Evolutionary conservation across 2,113 vertebrate genomes (phyloP).

Genomic region (Upupa epops): DNA sequence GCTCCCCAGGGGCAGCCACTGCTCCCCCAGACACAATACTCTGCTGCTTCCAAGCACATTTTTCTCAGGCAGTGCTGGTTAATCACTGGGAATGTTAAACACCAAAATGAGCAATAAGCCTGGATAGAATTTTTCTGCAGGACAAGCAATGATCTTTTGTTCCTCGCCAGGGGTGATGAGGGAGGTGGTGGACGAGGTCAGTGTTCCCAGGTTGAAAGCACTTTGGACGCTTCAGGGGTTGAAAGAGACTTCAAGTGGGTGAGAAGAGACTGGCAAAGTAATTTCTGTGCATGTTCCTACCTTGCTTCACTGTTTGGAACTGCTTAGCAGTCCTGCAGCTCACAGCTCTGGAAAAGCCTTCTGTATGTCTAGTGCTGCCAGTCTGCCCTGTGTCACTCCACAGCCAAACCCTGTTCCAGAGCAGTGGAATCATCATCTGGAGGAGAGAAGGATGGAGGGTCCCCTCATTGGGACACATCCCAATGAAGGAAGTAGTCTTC

Average conservation of each 20-base stretch:
- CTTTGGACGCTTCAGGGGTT: not conserved
- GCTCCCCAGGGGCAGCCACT: constrained; percentile 1
- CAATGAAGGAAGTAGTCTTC: not conserved
- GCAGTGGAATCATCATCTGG: not conserved
- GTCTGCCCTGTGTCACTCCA: not conserved
- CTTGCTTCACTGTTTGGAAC: not conserved
- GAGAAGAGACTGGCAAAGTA: not conserved
- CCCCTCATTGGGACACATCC: not conserved
- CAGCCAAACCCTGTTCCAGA: not conserved
- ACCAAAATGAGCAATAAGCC: constrained; percentile 48
- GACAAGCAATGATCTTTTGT: not conserved
- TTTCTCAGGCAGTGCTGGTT: constrained; percentile 56
- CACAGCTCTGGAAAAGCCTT: not conserved
- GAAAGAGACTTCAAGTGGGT: accelerated
- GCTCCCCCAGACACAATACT: constrained; percentile 64
- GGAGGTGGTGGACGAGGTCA: not conserved
- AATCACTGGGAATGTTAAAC: constrained; percentile 63
- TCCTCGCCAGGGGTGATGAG: not conserved
- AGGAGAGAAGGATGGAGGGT: not conserved
- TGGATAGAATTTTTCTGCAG: constrained; percentile 15
- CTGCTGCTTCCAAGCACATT: constrained; percentile 52
- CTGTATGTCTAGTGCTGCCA: not conserved
- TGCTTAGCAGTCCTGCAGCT: not conserved
- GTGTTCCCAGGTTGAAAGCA: not conserved
- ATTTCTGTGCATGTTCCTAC: not conserved